Percentiles rank a stretch among this genome's conserved stretches.
These are phyloP conservation scores for Anarhynchus alexandrinus DNA, from an alignment of 2,113 vertebrate species.

Conservation along the genomic window DNA sequence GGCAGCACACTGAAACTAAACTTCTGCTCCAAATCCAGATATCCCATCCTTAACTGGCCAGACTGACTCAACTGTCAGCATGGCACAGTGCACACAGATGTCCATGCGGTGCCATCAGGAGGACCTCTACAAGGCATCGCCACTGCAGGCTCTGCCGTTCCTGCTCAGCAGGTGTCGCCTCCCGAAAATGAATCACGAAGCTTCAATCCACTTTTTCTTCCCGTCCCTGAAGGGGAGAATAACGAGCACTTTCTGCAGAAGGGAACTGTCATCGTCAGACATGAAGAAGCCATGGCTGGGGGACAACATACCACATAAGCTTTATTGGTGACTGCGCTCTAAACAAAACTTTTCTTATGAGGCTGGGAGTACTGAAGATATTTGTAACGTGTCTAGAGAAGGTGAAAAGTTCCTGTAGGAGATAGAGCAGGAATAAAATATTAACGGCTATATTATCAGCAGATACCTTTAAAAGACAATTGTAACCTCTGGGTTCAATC, in stretches of 20 bases:
- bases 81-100: not conserved
- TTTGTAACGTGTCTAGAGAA: not conserved
- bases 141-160: not conserved
- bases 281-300: not conserved
- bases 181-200: not conserved
- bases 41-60: not conserved
- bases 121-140: not conserved
- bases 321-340: not conserved
- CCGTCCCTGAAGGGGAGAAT: not conserved
- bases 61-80: fast-evolving
- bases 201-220: not conserved
- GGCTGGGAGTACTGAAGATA: not conserved
- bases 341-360: not conserved
- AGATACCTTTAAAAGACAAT: not conserved
- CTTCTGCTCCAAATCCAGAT: not conserved
- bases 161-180: not conserved
- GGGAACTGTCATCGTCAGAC: not conserved
- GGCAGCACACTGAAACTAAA: not conserved
- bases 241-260: not conserved
- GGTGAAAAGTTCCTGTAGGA: not conserved
- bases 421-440: not conserved
- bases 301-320: not conserved
- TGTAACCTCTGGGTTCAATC: not conserved
- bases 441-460: not conserved
- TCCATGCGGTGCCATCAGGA: fast-evolving